Base-by-base conservation (phyloP, 1,140 invertebrate species). In the Brachionus angularis region DNA sequence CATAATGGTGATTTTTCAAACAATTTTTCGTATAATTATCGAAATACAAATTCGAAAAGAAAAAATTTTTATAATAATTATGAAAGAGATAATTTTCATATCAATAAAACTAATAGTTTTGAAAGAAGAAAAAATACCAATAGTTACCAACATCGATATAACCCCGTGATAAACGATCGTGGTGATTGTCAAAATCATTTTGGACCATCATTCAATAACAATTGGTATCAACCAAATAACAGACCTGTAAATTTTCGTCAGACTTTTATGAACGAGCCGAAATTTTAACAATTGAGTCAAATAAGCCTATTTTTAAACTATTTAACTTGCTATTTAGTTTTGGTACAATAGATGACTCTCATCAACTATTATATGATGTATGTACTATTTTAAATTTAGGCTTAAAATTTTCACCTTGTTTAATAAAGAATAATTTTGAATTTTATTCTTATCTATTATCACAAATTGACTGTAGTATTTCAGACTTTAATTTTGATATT, bases 261-360 rank as follows among this genome's bases (percentile, higher is more conserved):
- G 46, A 47, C 46, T 8, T 18, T n/a, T 47, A 47, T 47, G 12
- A 47, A 47, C 16, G 12, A 18, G 2, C 16, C 1, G 12, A 47
- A 47, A 47, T 18, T n/a, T 18, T 47, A 21, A 23, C 10, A 12
- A 12, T 47, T n/a, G 46, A n/a, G 10, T 47, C 46, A 47, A 18
- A 47, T n/a, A 47, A 47, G 16, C 46, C 46, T 12, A 47, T 47
- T 47, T 47, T 47, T 47, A 47, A 47, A 47, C 10, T 47, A 47
- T 18, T n/a, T 2, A 47, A 47, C 16, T 23, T 47, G 16, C 16
- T 47, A 18, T 47, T 47, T 47, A 47, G 46, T 47, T 47, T n/a
- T 47, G 46, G 46, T n/a, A 47, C 10, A 47, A n/a, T 47, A 47
- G 46, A 47, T n/a, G 16, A 12, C 1, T n/a, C 10, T 5, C 16